Base-by-base conservation (phyloP, 2,888 invertebrate genomes). In the Phorcus lineatus region DNA sequence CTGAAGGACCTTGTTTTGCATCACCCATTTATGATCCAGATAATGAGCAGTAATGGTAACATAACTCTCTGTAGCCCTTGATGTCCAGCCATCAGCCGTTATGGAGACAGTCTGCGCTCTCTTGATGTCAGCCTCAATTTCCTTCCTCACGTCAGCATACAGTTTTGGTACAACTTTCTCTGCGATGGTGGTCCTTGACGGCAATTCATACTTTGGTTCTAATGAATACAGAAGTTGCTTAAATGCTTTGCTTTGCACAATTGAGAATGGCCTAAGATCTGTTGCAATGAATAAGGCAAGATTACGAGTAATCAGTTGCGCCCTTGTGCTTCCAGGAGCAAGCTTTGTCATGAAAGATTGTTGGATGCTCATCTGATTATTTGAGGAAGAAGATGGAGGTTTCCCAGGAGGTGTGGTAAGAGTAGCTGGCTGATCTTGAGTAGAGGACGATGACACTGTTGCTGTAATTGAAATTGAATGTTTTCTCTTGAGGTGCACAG, bases 21-120 rank as follows among this genome's bases (percentile, higher is more conserved):
- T 19, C 19, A 62, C 54, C 80, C 76, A 80, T 24, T 76, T 66
- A 7, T 52, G 31, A 16, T 57, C 40, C 9, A 80, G 19, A 36
- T 28, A 76, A 47, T 77, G 80, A n/a, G 76, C 57, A 17, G 80
- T 80, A 13, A 76, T 66, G 24, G 80, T 80, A 7, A 76, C 28
- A 24, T 62, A 80, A 22, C 66, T 76, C 31, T 76, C 76, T 24
- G 66, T 66, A n/a, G 31, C 76, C 40, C 77, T 31, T 47, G 74
- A 19, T 16, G 74, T 79, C 79, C 79, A 79, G n/a, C 75, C 79
- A 79, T 79, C 79, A 19, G 79, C 55, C 1, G 62, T 79, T n/a
- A 79, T n/a, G 36, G 55, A 54, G 17, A 75, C 70, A 19, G 24
- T 40, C 62, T 31, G 31, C 9, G 76, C 55, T 66, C 19, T 28